Evolutionary conservation across 2,888 invertebrate genomes (phyloP).

Genomic region (Ischnus inquisitorius): DNA sequence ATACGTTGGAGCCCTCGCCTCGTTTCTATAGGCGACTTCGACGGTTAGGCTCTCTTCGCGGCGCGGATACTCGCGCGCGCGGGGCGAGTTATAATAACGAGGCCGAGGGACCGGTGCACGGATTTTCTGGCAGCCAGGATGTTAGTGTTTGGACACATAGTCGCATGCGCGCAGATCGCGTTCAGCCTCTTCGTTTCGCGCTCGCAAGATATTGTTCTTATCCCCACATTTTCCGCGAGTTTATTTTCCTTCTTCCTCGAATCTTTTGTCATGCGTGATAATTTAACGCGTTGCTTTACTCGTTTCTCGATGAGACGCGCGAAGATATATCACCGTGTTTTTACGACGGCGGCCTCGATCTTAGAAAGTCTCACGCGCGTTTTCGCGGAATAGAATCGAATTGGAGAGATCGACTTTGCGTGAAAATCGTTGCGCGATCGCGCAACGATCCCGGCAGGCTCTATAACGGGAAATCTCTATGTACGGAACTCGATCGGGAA

Average conservation of each 20-base stretch:
- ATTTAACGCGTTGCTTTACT: not conserved
- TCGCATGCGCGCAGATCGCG: not conserved
- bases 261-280: conserved; percentile 9
- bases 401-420: conserved; percentile 16
- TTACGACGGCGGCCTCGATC: conserved; percentile 8
- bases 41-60: conserved; percentile 26
- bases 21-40: conserved; percentile 58
- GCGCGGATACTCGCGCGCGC: conserved; percentile 14
- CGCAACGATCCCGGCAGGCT: conserved; percentile 2
- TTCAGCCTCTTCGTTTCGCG: conserved; percentile 22
- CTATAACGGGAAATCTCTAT: conserved; percentile 59
- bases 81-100: conserved; percentile 71
- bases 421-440: conserved; percentile 15
- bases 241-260: conserved; percentile 5
- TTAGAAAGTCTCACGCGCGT: conserved; percentile 25
- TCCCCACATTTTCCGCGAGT: conserved; percentile 38
- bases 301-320: not conserved
- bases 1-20: conserved; percentile 47
- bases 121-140: conserved; percentile 66
- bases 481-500: conserved; percentile 59
- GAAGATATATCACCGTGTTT: not conserved
- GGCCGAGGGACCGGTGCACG: conserved; percentile 64
- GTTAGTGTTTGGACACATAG: conserved; percentile 70
- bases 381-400: not conserved
- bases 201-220: conserved; percentile 30